These are phyloP conservation scores for Potamilus streckersoni DNA, from an alignment of 1,140 invertebrate species.

Conservation along the genomic window DNA sequence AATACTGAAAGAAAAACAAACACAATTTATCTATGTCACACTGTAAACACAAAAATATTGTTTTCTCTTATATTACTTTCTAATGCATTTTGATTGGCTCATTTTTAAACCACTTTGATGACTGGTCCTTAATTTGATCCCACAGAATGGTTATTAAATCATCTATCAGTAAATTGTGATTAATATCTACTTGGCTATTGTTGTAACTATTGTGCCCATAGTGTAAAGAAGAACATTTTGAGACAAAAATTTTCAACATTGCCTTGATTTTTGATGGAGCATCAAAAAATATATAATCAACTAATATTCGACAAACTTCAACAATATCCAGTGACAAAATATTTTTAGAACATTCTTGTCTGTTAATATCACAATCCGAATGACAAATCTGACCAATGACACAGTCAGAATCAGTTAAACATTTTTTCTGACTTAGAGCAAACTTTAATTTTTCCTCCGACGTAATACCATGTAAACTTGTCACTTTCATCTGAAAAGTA, in stretches of 20 bases:
- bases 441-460: constrained; percentile 36
- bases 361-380: constrained; percentile 39
- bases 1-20: too few species aligned
- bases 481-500: constrained; percentile 42
- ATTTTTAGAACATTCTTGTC: constrained; percentile 37
- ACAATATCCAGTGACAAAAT: constrained; percentile 29
- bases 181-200: neutral
- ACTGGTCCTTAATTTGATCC: constrained; percentile 40
- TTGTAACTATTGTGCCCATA: constrained; percentile 6
- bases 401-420: constrained; percentile 43
- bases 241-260: constrained; percentile 25
- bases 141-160: constrained; percentile 35
- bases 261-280: constrained; percentile 33
- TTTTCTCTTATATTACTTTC: too few species aligned
- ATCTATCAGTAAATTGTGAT: constrained; percentile 26
- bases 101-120: constrained; percentile 29
- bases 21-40: too few species aligned
- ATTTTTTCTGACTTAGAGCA: constrained; percentile 27
- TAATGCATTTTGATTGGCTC: too few species aligned
- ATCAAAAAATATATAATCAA: constrained; percentile 53
- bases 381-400: constrained; percentile 40
- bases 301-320: constrained; percentile 47
- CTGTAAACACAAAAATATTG: too few species aligned
- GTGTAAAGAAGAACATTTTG: constrained; percentile 26
- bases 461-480: constrained; percentile 33